Percentiles rank a stretch among this genome's conserved stretches.
Conservation (phyloP, 2,113 vertebrate species). For the Mandrillus leucophaeus region DNA sequence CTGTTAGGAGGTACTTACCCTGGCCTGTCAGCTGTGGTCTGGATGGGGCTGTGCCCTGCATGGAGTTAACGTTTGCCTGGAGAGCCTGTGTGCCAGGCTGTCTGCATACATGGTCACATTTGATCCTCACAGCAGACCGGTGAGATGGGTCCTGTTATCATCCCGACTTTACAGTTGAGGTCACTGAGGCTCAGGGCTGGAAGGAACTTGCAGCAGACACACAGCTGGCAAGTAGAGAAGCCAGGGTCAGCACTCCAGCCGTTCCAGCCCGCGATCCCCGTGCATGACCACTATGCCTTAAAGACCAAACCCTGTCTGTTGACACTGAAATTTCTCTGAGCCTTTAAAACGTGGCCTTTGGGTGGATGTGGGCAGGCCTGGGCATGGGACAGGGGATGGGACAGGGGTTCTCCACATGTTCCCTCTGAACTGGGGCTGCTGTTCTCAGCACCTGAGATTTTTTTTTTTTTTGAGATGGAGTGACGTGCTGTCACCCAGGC, state of each 20-base stretch:
- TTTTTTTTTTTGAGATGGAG: too few species aligned
- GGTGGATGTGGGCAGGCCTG: background rate
- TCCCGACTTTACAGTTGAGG: background rate
- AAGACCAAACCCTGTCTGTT: background rate
- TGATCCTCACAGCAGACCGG: background rate
- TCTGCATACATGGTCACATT: background rate
- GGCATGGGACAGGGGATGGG: background rate
- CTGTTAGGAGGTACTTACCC: background rate
- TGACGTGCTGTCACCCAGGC: too few species aligned
- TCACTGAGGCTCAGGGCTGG: background rate
- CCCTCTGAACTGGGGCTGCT: too few species aligned
- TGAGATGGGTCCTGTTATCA: background rate
- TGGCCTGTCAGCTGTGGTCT: background rate
- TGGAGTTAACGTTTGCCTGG: background rate
- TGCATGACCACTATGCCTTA: background rate
- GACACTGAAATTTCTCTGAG: background rate
- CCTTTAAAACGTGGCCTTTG: background rate
- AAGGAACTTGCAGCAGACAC: background rate
- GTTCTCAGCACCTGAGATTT: too few species aligned
- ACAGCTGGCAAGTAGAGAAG: too few species aligned
- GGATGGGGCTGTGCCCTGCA: background rate
- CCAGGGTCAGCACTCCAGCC: background rate
- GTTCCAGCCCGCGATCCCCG: accelerated
- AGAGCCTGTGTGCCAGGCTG: background rate
- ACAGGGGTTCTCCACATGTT: too few species aligned